phyloP scores from a whole-genome alignment of 1,140 invertebrate genomes.

The Linepithema humile region DNA sequence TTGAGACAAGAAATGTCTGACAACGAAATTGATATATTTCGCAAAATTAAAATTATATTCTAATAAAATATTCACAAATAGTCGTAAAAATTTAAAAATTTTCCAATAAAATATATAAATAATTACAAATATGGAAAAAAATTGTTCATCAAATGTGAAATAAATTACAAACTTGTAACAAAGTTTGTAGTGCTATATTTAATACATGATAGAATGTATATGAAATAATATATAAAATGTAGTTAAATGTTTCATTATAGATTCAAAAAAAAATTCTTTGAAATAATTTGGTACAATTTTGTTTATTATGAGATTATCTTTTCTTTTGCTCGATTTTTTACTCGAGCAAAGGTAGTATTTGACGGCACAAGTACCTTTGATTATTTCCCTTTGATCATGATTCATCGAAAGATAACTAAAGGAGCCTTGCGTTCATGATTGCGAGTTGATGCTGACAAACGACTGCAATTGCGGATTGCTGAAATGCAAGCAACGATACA shows the following conservation, averaged over 20 bases:
- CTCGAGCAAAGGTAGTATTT: not conserved
- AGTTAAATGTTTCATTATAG: not conserved
- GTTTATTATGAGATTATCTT: no score
- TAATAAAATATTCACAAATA: not conserved
- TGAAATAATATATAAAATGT: not conserved
- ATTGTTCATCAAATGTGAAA: no score
- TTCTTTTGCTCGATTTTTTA: no score
- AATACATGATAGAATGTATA: no score
- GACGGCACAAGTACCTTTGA: not conserved
- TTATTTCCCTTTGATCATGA: slow-evolving; percentile 16
- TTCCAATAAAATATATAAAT: no score
- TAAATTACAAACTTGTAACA: no score
- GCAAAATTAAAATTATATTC: not conserved
- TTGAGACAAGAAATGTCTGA: slow-evolving; percentile 3
- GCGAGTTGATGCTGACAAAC: slow-evolving; percentile 44
- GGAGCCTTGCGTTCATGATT: slow-evolving; percentile 10
- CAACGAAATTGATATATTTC: slow-evolving; percentile 13
- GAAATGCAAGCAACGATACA: slow-evolving; percentile 28
- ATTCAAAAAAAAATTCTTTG: no score
- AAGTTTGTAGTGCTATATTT: no score
- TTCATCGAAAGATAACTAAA: slow-evolving; percentile 9
- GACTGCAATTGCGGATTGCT: slow-evolving; percentile 39
- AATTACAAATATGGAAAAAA: no score
- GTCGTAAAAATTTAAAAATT: no score
- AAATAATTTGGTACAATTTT: no score